These are phyloP conservation scores for Oryzias dopingdopingensis DNA, from an alignment of 2,797 vertebrate genomes.

Conservation along the genomic window DNA sequence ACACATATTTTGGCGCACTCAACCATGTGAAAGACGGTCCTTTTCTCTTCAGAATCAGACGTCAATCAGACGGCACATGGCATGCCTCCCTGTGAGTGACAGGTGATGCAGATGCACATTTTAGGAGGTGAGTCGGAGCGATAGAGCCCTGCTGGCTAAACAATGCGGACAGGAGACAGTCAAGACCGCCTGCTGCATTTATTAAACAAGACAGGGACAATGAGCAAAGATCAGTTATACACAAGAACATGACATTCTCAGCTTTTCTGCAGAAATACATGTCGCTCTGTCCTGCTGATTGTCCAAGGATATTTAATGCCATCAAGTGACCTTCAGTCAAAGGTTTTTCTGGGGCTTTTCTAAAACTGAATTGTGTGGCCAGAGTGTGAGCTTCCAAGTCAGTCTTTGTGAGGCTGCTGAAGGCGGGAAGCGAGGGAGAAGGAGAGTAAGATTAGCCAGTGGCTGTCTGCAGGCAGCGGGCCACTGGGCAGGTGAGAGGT, in stretches of 20 bases:
- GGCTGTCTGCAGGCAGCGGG: conserved; percentile 54
- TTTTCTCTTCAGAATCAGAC: conserved; percentile 60
- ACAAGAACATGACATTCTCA: conserved; percentile 7
- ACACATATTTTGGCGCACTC: conserved; percentile 70
- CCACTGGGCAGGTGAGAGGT: conserved; percentile 72
- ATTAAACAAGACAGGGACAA: conserved; percentile 60
- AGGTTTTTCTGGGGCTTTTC: conserved; percentile 12
- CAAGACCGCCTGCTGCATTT: conserved; percentile 40
- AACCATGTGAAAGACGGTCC: conserved; percentile 58
- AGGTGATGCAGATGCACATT: conserved; percentile 76
- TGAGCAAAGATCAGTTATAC: conserved; percentile 29
- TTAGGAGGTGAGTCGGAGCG: conserved; percentile 48
- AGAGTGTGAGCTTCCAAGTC: conserved; percentile 23
- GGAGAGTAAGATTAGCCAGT: conserved; percentile 42
- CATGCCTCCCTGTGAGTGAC: conserved; percentile 65
- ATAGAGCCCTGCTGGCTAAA: conserved; percentile 60
- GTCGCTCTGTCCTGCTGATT: not conserved
- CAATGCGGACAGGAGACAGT: conserved; percentile 49
- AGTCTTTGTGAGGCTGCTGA: conserved; percentile 13
- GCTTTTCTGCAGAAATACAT: not conserved
- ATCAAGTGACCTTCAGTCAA: conserved; percentile 12
- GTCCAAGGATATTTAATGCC: conserved; percentile 20
- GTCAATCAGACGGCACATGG: conserved; percentile 68
- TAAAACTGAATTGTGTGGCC: conserved; percentile 28
- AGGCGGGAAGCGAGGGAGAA: conserved; percentile 29